A percentile compares a stretch with the other conserved stretches of the same genome.
These are phyloP conservation scores for Amblyjoppa fuscipennis DNA, from an alignment of 2,888 invertebrate species.

Conservation along the genomic window DNA sequence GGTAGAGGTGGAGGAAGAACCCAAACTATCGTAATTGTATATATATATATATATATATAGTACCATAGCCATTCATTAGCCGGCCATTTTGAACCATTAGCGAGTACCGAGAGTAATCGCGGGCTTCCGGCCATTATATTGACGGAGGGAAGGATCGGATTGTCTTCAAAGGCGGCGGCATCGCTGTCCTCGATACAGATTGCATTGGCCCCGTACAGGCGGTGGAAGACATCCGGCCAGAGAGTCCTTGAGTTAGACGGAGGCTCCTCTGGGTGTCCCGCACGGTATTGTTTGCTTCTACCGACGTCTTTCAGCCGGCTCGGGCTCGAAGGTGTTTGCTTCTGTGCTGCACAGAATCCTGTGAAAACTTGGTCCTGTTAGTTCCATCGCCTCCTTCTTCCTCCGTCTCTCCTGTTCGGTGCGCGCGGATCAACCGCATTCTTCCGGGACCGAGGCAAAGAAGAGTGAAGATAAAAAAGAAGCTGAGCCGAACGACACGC, in stretches of 20 bases:
- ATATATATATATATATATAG: neutral
- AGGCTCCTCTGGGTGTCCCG: slow-evolving; percentile 12
- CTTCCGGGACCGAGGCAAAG: slow-evolving; percentile 27
- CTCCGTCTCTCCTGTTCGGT: neutral
- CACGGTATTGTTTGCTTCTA: slow-evolving; percentile 26
- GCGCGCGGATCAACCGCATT: slow-evolving; percentile 26
- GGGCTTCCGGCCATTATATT: slow-evolving; percentile 30
- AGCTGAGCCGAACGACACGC: neutral
- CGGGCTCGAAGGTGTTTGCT: slow-evolving; percentile 31
- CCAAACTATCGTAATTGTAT: neutral
- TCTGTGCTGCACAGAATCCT: slow-evolving; percentile 20
- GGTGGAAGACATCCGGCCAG: slow-evolving; percentile 18
- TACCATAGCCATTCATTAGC: slow-evolving; percentile 17
- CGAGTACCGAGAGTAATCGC: slow-evolving; percentile 19
- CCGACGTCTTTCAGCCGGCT: slow-evolving; percentile 16
- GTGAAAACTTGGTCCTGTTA: slow-evolving; percentile 34
- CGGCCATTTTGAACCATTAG: slow-evolving; percentile 55
- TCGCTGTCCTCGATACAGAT: neutral
- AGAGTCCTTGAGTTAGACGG: slow-evolving; percentile 38
- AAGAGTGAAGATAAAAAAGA: slow-evolving; percentile 26
- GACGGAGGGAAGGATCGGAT: neutral
- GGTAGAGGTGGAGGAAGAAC: neutral
- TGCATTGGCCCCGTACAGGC: slow-evolving; percentile 12
- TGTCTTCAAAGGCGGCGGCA: neutral
- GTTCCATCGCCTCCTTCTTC: neutral